These are phyloP conservation scores for Limosa lapponica DNA, from an alignment of 2,797 vertebrate genomes.

Conservation along the genomic window DNA sequence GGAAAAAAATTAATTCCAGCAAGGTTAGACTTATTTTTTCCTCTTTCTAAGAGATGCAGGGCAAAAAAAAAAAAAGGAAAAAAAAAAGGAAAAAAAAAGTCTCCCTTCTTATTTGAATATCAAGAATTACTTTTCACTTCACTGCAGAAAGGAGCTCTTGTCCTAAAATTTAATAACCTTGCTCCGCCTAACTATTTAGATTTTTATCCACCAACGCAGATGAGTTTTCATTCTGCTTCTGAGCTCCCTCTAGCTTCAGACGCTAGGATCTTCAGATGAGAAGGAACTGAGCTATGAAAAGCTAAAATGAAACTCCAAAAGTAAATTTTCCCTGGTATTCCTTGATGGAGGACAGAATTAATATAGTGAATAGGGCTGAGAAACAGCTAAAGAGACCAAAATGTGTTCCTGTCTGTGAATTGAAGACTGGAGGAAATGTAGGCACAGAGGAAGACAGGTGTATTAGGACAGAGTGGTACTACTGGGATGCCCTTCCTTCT, in stretches of 20 bases:
- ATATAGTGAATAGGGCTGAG: neutral
- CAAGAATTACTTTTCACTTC: neutral
- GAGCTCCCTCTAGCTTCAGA: neutral
- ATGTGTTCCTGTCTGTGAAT: neutral
- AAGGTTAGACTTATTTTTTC: neutral
- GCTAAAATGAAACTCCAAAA: neutral
- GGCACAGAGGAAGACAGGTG: accelerated
- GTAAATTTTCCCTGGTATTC: neutral
- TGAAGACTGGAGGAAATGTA: neutral
- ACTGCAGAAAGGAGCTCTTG: neutral
- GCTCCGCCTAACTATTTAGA: neutral
- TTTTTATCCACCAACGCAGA: neutral
- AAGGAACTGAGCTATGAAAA: neutral
- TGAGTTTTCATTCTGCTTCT: neutral
- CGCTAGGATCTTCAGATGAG: neutral
- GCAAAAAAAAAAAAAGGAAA: too few relatives aligned
- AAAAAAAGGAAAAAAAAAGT: too few relatives aligned
- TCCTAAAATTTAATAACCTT: neutral
- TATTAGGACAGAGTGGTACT: neutral
- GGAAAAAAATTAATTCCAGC: neutral
- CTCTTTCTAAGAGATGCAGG: neutral
- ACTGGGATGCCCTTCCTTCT: neutral
- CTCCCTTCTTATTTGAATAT: neutral
- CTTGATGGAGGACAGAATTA: neutral
- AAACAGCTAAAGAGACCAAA: neutral